A percentile compares a stretch with the other conserved stretches of the same genome.
phyloP scores from a whole-genome alignment of 2,113 vertebrate species.

The Istiophorus platypterus region DNA sequence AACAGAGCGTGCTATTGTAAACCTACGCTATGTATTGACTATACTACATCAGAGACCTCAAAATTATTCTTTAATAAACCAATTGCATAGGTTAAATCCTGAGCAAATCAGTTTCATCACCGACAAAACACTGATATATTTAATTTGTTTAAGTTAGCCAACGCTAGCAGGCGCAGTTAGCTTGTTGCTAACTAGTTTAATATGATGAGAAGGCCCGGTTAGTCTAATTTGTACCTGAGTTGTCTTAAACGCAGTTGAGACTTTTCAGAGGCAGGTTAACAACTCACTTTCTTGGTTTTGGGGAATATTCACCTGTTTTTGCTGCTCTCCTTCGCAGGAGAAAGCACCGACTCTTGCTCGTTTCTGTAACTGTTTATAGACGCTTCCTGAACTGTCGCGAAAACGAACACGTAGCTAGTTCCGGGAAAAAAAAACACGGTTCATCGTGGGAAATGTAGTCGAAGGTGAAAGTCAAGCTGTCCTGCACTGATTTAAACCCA shows the following conservation, averaged over 20 bases:
- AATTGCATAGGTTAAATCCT: not conserved
- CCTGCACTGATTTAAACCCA: too few species aligned
- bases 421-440: constrained; percentile 22
- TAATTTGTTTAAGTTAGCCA: not conserved
- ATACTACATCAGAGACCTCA: not conserved
- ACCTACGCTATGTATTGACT: not conserved
- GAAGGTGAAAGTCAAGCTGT: not conserved
- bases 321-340: constrained; percentile 32
- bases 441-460: constrained; percentile 72
- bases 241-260: accelerated
- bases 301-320: constrained; percentile 46
- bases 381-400: constrained; percentile 71
- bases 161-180: constrained; percentile 58
- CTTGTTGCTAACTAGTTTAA: constrained; percentile 49
- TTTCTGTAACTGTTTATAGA: constrained; percentile 39
- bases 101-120: not conserved
- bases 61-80: accelerated
- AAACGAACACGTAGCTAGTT: constrained; percentile 79
- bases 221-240: not conserved
- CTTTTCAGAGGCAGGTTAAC: not conserved
- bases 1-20: not conserved
- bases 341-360: constrained; percentile 31
- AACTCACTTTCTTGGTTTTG: accelerated
- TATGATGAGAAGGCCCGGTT: not conserved
- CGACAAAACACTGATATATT: not conserved